Evolutionary conservation across 2,113 vertebrate species (phyloP).

Genomic region (Nothoprocta pentlandii): DNA sequence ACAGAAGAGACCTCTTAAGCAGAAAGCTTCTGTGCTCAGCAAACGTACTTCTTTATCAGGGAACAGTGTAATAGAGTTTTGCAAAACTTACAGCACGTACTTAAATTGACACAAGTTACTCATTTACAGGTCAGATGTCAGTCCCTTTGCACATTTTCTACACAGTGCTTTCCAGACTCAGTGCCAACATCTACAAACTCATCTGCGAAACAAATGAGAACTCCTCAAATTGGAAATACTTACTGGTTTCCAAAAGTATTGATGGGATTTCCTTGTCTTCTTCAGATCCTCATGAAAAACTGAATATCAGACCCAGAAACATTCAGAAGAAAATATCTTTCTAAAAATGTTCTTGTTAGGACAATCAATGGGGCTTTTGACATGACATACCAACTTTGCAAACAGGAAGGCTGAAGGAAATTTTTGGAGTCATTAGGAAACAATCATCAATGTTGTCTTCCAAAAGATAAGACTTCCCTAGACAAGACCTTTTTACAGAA

Average conservation of each 20-base stretch:
- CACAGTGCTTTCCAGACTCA: background rate
- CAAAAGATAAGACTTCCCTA: background rate
- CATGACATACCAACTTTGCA: background rate
- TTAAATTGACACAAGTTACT: slow-evolving; percentile 1
- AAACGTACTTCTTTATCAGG: slow-evolving; percentile 37
- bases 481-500: background rate
- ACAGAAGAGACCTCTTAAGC: slow-evolving; percentile 48
- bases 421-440: background rate
- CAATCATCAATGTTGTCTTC: background rate
- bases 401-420: background rate
- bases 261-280: background rate
- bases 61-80: slow-evolving; percentile 20
- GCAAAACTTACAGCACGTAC: slow-evolving; percentile 19
- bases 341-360: background rate
- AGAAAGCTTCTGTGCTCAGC: slow-evolving; percentile 45
- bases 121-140: slow-evolving; percentile 15
- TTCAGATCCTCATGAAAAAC: background rate
- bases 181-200: background rate
- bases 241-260: background rate
- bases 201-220: background rate
- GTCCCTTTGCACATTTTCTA: background rate
- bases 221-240: background rate
- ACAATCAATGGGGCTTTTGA: background rate
- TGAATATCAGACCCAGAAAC: background rate
- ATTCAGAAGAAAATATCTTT: background rate